phyloP scores from a whole-genome alignment of 2,113 vertebrate species.

The Ancistrus triradiatus region DNA sequence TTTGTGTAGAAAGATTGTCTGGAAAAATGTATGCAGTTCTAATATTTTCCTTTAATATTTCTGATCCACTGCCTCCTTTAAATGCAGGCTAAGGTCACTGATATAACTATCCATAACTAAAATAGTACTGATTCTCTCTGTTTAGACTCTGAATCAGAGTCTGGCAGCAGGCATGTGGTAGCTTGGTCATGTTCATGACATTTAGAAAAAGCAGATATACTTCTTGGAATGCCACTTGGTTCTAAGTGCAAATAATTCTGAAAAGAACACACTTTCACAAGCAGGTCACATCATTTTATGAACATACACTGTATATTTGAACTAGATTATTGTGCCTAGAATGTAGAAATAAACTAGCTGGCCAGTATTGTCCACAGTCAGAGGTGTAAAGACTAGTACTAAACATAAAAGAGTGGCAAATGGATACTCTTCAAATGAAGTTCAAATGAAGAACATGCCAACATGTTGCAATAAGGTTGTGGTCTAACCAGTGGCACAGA shows the following conservation, averaged over 20 bases:
- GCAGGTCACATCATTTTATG: no score
- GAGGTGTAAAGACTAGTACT: no score
- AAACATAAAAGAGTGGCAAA: no score
- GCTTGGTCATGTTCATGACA: not conserved
- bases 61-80: not conserved
- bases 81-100: not conserved
- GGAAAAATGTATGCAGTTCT: not conserved
- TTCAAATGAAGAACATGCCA: no score
- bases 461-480: no score
- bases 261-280: no score
- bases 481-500: no score
- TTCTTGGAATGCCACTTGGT: slow-evolving; percentile 11
- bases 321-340: no score
- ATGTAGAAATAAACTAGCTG: no score
- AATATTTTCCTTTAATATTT: not conserved
- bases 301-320: not conserved
- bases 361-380: no score
- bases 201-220: not conserved
- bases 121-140: not conserved
- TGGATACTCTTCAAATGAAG: no score
- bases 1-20: slow-evolving; percentile 2
- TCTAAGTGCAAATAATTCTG: no score
- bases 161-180: not conserved
- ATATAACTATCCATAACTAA: not conserved
- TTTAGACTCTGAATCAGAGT: not conserved